A percentile compares a stretch with the other conserved stretches of the same genome.
Conservation (phyloP, 2,797 vertebrate species). For the Craterocephalus amniculus region DNA sequence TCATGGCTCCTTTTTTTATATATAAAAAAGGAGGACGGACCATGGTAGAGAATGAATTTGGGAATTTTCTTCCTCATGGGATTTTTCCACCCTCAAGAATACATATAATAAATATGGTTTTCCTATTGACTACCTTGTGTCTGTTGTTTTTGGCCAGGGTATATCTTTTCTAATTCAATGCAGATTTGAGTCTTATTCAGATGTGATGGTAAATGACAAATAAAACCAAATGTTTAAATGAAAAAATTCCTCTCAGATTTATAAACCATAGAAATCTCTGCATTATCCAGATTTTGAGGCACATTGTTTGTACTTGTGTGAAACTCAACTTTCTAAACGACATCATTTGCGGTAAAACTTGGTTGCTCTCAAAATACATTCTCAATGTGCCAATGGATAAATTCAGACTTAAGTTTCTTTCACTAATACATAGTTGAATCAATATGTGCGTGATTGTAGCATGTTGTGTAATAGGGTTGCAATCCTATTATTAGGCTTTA, state of each 20-base stretch:
- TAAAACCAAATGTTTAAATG: not conserved
- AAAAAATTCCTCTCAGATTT: not conserved
- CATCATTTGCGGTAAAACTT: not conserved
- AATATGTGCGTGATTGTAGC: not conserved
- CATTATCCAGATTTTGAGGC: not conserved
- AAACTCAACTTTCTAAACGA: too few relatives aligned
- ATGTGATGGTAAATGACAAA: not conserved
- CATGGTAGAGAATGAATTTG: not conserved
- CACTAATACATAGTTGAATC: not conserved
- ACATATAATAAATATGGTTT: not conserved
- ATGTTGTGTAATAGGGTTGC: not conserved
- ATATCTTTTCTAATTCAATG: not conserved
- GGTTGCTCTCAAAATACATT: not conserved
- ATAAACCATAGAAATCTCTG: not conserved
- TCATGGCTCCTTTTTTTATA: not conserved
- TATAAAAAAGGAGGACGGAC: too few relatives aligned
- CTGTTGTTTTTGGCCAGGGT: not conserved
- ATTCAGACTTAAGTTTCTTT: not conserved
- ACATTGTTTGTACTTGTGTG: not conserved
- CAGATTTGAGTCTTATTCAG: not conserved
- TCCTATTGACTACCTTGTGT: not conserved
- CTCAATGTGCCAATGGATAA: not conserved
- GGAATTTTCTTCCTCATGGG: not conserved
- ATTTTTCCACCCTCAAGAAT: not conserved
- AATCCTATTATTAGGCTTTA: slow-evolving; percentile 11